These are phyloP conservation scores for Neopelma chrysocephalum DNA, from an alignment of 2,797 vertebrate genomes.

Conservation along the genomic window DNA sequence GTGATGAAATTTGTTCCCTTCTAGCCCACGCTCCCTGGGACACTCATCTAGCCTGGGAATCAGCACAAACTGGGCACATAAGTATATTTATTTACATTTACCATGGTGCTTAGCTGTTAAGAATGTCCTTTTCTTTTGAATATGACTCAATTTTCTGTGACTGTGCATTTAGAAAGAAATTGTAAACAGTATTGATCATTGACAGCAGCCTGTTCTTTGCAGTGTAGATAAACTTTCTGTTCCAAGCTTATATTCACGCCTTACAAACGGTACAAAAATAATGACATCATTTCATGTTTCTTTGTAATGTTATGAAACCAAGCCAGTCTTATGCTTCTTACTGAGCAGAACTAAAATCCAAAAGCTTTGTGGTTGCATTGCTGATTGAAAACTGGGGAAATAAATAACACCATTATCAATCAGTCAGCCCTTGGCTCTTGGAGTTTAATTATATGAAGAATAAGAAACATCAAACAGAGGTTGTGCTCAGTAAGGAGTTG, in stretches of 20 bases:
- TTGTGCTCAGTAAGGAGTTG: neutral
- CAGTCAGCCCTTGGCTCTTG: neutral
- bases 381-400: neutral
- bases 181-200: neutral
- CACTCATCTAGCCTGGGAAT: neutral
- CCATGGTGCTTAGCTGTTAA: neutral
- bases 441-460: neutral
- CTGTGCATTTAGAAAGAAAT: neutral
- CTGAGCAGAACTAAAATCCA: neutral
- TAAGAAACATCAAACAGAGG: neutral
- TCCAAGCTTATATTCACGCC: neutral
- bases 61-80: neutral
- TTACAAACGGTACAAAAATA: neutral
- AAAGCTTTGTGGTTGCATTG: neutral
- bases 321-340: neutral
- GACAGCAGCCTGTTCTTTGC: neutral
- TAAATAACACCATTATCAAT: neutral
- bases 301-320: neutral
- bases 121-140: neutral
- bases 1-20: neutral
- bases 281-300: neutral
- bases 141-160: neutral
- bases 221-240: neutral
- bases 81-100: neutral
- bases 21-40: neutral